These are phyloP conservation scores for Arremon brunneinucha DNA, from an alignment of 2,797 vertebrate species.

Conservation along the genomic window DNA sequence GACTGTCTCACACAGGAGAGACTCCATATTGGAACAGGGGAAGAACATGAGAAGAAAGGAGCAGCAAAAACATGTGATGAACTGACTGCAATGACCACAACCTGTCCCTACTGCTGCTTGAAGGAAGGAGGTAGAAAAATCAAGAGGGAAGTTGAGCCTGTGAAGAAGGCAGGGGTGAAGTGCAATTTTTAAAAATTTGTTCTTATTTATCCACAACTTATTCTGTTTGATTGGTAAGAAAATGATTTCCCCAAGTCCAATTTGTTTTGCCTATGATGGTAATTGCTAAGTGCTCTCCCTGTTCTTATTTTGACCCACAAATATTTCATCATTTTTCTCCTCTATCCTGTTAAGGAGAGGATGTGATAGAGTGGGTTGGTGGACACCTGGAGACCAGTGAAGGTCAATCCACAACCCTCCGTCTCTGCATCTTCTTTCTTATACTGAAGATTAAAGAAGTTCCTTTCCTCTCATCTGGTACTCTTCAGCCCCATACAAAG, in stretches of 20 bases:
- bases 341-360: background rate
- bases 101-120: background rate
- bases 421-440: background rate
- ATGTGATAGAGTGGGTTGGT: background rate
- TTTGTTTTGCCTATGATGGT: background rate
- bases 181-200: background rate
- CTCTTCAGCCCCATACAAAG: background rate
- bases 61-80: fast-evolving
- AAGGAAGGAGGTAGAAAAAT: background rate
- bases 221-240: background rate
- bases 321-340: background rate
- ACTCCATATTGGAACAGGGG: background rate
- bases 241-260: fast-evolving
- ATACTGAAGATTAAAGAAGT: background rate
- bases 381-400: background rate
- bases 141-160: background rate
- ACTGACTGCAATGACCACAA: background rate
- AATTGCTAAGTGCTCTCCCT: background rate
- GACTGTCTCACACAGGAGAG: background rate
- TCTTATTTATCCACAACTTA: background rate
- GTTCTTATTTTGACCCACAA: background rate
- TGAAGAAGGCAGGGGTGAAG: background rate
- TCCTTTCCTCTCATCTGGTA: background rate
- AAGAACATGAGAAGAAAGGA: background rate
- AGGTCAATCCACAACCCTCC: background rate